These are phyloP conservation scores for Morelia viridis DNA, from an alignment of 2,797 vertebrate genomes.

Conservation along the genomic window DNA sequence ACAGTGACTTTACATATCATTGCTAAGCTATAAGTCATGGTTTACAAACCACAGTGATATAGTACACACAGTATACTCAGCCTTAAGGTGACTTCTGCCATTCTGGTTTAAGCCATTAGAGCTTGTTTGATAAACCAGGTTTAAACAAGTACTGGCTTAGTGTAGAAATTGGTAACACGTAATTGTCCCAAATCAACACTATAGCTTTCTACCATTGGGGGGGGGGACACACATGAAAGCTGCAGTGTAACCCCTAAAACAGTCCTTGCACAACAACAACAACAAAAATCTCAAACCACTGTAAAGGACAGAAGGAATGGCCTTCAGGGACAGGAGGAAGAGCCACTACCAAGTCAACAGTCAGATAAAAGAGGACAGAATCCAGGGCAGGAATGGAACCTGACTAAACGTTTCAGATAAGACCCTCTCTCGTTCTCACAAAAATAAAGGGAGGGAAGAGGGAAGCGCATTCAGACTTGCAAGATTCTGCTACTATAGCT, in stretches of 20 bases:
- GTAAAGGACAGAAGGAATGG: not conserved
- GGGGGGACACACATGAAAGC: too few relatives aligned
- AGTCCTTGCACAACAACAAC: not conserved
- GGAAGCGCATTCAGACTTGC: not conserved
- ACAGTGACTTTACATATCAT: not conserved
- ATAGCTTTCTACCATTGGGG: not conserved
- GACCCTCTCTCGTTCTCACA: not conserved
- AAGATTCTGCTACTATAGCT: not conserved
- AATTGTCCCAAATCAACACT: not conserved
- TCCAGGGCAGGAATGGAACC: not conserved
- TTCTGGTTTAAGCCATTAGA: not conserved
- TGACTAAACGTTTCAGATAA: not conserved
- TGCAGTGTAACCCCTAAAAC: not conserved
- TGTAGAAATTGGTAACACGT: not conserved
- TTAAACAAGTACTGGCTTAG: not conserved
- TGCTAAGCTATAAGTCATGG: not conserved
- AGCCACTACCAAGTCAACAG: not conserved
- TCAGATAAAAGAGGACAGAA: not conserved
- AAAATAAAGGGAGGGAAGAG: not conserved
- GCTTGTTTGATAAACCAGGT: not conserved
- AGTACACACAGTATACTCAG: not conserved
- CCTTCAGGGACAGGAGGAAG: not conserved
- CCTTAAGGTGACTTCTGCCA: not conserved
- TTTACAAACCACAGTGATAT: not conserved
- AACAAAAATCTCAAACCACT: not conserved